Evolutionary conservation across 2,797 vertebrate species (phyloP).

Genomic region (Pseudochirops corinnae): DNA sequence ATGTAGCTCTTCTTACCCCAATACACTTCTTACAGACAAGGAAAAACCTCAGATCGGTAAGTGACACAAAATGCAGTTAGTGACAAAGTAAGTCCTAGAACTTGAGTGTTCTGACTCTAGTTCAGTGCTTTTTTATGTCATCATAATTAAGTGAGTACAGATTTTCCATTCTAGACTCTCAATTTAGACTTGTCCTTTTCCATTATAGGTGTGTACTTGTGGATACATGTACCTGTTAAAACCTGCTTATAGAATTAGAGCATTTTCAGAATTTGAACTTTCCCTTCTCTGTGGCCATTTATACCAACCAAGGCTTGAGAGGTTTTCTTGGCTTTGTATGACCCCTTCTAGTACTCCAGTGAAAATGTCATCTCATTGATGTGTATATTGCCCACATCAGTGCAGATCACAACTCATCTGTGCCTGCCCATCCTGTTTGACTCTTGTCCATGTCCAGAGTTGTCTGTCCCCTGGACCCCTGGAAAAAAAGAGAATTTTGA

Average conservation of each 20-base stretch:
- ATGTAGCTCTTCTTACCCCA: not conserved
- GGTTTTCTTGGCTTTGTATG: not conserved
- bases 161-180: constrained; percentile 28
- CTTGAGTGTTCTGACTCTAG: constrained; percentile 16
- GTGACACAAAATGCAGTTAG: not conserved
- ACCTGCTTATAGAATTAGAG: not conserved
- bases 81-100: not conserved
- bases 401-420: not conserved
- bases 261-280: constrained; percentile 26
- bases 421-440: not conserved
- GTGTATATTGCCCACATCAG: not conserved
- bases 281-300: not conserved
- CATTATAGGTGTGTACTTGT: not conserved
- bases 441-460: not conserved
- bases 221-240: not conserved
- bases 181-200: constrained; percentile 53
- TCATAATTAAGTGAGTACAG: constrained; percentile 6
- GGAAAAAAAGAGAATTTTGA: not conserved
- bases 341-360: not conserved
- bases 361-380: not conserved
- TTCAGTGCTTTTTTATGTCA: not conserved
- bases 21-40: not conserved
- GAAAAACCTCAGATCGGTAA: not conserved
- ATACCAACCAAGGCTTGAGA: not conserved
- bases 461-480: not conserved